Percentiles rank a stretch among this genome's conserved stretches.
phyloP scores from a whole-genome alignment of 2,797 vertebrate genomes.

The Aulostomus chinensis region DNA sequence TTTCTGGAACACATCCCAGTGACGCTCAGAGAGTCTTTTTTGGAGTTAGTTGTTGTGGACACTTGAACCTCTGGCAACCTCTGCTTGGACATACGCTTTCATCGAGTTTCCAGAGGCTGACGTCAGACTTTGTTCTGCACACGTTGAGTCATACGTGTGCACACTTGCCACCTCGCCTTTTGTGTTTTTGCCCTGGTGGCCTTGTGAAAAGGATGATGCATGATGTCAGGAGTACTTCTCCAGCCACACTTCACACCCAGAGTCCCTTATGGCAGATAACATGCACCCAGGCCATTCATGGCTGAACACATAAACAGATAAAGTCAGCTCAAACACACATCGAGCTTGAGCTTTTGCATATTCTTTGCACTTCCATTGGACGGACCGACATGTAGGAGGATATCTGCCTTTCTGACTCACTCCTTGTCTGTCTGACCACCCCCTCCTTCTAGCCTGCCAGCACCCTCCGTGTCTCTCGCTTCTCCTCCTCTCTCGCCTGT shows the following conservation, averaged over 20 bases:
- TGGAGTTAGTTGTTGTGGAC: constrained; percentile 4
- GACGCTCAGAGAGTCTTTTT: not conserved
- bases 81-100: constrained; percentile 46
- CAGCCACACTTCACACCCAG: constrained; percentile 37
- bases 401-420: constrained; percentile 69
- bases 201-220: constrained; percentile 35
- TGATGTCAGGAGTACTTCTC: constrained; percentile 58
- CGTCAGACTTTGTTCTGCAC: constrained; percentile 60
- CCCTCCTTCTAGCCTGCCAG: constrained; percentile 60
- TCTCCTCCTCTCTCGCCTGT: constrained; percentile 43
- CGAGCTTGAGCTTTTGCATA: constrained; percentile 41
- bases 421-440: constrained; percentile 74
- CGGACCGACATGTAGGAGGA: constrained; percentile 66
- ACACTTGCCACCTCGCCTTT: constrained; percentile 47
- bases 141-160: constrained; percentile 58
- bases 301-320: constrained; percentile 43
- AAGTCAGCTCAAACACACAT: constrained; percentile 13
- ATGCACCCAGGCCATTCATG: constrained; percentile 18
- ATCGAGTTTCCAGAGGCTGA: constrained; percentile 60
- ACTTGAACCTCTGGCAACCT: constrained; percentile 26
- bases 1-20: constrained; percentile 17
- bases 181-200: constrained; percentile 43
- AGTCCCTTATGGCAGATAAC: constrained; percentile 49
- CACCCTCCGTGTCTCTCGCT: constrained; percentile 55
- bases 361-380: constrained; percentile 63